These are phyloP conservation scores for Cichlasoma orientale DNA, from an alignment of 2,797 vertebrate species.

Conservation along the genomic window DNA sequence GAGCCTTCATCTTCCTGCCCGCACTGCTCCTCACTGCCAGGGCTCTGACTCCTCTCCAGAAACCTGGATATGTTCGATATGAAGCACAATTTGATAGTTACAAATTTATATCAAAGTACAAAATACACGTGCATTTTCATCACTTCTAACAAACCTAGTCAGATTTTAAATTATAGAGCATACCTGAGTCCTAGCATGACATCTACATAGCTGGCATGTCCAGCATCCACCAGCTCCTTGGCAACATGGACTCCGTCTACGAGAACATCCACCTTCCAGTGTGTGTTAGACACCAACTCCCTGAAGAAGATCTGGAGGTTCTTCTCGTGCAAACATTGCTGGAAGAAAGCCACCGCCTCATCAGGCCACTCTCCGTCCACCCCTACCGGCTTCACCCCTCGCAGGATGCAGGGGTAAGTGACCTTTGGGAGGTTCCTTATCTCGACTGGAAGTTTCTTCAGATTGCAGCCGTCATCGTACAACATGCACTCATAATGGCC, in stretches of 20 bases:
- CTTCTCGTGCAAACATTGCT: slow-evolving; percentile 76
- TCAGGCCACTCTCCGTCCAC: slow-evolving; percentile 80
- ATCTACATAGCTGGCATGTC: slow-evolving; percentile 73
- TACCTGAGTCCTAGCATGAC: slow-evolving; percentile 66
- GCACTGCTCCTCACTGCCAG: slow-evolving; percentile 18
- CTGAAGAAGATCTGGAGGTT: slow-evolving; percentile 82
- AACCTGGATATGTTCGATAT: slow-evolving; percentile 36
- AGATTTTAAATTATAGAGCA: neutral
- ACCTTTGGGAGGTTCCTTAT: slow-evolving; percentile 78
- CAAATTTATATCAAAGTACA: neutral
- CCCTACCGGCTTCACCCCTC: slow-evolving; percentile 74
- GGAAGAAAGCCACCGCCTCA: slow-evolving; percentile 80
- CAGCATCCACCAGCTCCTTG: slow-evolving; percentile 75
- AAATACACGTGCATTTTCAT: neutral
- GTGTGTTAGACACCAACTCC: slow-evolving; percentile 69
- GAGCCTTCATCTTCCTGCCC: neutral
- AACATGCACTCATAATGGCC: slow-evolving; percentile 76
- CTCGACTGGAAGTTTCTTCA: slow-evolving; percentile 82
- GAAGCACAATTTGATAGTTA: neutral
- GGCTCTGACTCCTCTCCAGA: slow-evolving; percentile 17
- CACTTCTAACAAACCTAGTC: neutral
- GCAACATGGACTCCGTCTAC: slow-evolving; percentile 73
- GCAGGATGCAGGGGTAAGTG: slow-evolving; percentile 82
- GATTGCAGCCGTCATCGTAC: slow-evolving; percentile 60
- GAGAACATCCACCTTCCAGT: slow-evolving; percentile 83